A percentile compares a stretch with the other conserved stretches of the same genome.
Conservation (phyloP, 2,113 vertebrate genomes). For the Myrmecobius fasciatus region DNA sequence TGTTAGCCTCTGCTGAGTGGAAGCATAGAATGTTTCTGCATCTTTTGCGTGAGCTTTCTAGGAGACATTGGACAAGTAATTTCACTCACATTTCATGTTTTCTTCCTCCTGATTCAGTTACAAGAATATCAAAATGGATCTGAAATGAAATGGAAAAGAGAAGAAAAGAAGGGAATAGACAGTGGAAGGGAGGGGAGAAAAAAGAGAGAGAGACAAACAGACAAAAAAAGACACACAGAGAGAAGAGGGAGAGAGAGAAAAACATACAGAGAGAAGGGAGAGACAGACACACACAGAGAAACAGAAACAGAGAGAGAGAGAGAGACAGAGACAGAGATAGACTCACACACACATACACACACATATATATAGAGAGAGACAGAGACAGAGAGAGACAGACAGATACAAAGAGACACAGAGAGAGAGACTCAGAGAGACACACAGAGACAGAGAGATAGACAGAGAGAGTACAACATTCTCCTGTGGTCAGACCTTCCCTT, state of each 20-base stretch:
- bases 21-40: background rate
- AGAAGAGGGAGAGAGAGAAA: too few species aligned
- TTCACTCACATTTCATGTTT: background rate
- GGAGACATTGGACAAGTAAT: background rate
- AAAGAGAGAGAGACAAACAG: too few species aligned
- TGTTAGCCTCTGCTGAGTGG: background rate
- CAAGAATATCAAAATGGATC: background rate
- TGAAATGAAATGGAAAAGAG: background rate
- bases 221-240: too few species aligned
- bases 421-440: background rate
- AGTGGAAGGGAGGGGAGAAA: background rate
- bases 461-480: background rate
- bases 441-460: background rate
- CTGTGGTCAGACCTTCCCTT: background rate
- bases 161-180: background rate
- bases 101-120: background rate
- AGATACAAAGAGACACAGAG: too few species aligned
- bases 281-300: accelerated
- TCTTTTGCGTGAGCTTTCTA: background rate
- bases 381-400: too few species aligned
- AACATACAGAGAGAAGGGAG: too few species aligned
- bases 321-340: background rate
- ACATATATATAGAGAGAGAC: too few species aligned
- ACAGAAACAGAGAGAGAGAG: too few species aligned
- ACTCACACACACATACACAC: too few species aligned